Evolutionary conservation across 1,140 invertebrate species (phyloP), one percentile per base, ranked within the genome.

Genomic region (Drosophila yakuba): DNA sequence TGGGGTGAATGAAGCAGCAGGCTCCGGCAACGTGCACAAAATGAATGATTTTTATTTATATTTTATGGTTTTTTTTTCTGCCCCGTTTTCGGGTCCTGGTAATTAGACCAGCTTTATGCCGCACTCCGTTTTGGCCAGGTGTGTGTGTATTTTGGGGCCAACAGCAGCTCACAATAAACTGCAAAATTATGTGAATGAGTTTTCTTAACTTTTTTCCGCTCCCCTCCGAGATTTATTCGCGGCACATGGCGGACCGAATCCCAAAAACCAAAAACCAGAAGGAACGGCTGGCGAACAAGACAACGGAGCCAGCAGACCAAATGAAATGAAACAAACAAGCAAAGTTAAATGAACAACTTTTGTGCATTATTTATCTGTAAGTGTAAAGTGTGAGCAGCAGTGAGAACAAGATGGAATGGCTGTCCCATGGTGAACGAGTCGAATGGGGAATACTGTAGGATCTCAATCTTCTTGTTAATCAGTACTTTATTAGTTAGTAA

Each of bases 1-100:
- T 10, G 25, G 38, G 47, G 43, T 17, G 8, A 1, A 23, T 5
- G 44, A 51, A 54, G 8, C 32, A 10, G 32, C 1, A 20, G 74
- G 35, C 68, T 3, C 17, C 54, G 55, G 60, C 78, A 58, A 71
- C 79, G 61, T 77, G 67, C 78, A 67, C 60, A 62, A 73, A 69
- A 83, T 88, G 84, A 90, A 80, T 89, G 84, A 89, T 90, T 89
- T 89, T 89, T 89, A 90, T 89, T 89, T 89, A 90, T 80, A 89
- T 89, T 89, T 89, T 90, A 89, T 89, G 84, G 77, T 57, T 68
- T 63, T 62, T 60, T 60, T 68, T 61, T n/a, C 67, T 66, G 28
- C 15, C 12, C 35, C 28, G 67, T 35, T 43, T 47, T 39, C 8
- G 50, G 62, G 45, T 14, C 52, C 59, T 78, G 77, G 84, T 89